Evolutionary conservation across 2,113 vertebrate species (phyloP), one percentile per base, ranked within the genome.

Genomic region (Otis tarda): DNA sequence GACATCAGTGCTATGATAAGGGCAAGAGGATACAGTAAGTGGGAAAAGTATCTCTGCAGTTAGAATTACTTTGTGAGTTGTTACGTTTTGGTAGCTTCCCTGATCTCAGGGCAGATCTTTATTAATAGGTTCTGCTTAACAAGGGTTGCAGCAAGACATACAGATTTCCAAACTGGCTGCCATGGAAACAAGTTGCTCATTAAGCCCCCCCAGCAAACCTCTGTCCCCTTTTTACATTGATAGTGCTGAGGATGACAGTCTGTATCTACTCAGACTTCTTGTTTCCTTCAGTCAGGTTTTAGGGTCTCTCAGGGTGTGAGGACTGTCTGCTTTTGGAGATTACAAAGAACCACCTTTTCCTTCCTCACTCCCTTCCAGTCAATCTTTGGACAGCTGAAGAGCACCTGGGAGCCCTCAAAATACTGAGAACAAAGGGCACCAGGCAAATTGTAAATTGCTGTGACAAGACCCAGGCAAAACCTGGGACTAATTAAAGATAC

Each of bases 101-200:
- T 67, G 60, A 59, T 64, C 83, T 91, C 60, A 49, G 50, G 30
- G 47, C 35, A 81, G 50, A 61, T 47, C 31, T 95, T 83, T 89
- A 55, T 83, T 94, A 89, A 70, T 35, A 77, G 39, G 12, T 31
- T 89, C 22, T 92, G 75, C 50, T 94, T 78, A 75, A 70, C 41
- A 82, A 68, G 12, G 2, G 4, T 52, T 63, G 35, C 39, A 74
- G 76, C 24, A 71, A 91, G 43, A 84, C 35, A 83, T 2, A 68
- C 2, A 68, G 71, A 91, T 94, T 96, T 95, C 69, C 43, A 91
- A 77, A 52, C 43, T 70, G 53, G 55, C 80, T 93, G 79, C 69
- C 59, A 85, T 75, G 70, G 87, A 93, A 95, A 93, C 80, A 64
- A 86, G 35, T 60, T 69, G 13, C 43, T 77, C 50, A 59, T 86